These are phyloP conservation scores for Ceyx melanurus DNA, from an alignment of 2,113 vertebrate species.

Conservation along the genomic window DNA sequence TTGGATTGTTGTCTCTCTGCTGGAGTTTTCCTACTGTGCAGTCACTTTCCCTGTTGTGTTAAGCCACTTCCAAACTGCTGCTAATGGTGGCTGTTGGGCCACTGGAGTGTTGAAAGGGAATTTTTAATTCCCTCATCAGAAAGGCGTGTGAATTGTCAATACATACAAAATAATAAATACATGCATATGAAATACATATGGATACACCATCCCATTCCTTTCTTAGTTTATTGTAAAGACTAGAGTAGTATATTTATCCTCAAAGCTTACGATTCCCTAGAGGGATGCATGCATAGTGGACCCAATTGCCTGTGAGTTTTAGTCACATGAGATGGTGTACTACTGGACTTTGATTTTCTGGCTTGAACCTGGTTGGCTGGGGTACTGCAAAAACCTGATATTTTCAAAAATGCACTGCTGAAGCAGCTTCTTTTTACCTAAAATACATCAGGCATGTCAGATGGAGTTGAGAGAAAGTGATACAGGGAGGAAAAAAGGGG, in stretches of 20 bases:
- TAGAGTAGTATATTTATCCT: not conserved
- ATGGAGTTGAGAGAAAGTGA: not conserved
- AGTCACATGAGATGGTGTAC: not conserved
- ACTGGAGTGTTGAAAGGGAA: not conserved
- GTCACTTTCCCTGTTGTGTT: not conserved
- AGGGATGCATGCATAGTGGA: fast-evolving
- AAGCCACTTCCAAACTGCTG: not conserved
- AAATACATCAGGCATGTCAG: not conserved
- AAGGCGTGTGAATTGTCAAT: not conserved
- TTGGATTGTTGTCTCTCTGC: conserved; percentile 9
- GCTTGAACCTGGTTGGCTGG: not conserved
- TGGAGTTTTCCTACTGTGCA: conserved; percentile 11
- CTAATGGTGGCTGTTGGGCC: not conserved
- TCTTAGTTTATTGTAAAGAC: not conserved
- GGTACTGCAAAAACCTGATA: not conserved
- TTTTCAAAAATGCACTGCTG: not conserved
- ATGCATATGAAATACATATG: not conserved
- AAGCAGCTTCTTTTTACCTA: not conserved
- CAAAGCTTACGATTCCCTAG: not conserved
- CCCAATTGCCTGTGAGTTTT: not conserved
- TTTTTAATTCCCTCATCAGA: not conserved
- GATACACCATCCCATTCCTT: not conserved
- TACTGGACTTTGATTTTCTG: not conserved
- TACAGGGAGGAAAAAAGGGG: not conserved
- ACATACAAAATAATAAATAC: not conserved